Evolutionary conservation across 2,888 invertebrate genomes (phyloP).

Genomic region (Eupithecia tripunctaria): DNA sequence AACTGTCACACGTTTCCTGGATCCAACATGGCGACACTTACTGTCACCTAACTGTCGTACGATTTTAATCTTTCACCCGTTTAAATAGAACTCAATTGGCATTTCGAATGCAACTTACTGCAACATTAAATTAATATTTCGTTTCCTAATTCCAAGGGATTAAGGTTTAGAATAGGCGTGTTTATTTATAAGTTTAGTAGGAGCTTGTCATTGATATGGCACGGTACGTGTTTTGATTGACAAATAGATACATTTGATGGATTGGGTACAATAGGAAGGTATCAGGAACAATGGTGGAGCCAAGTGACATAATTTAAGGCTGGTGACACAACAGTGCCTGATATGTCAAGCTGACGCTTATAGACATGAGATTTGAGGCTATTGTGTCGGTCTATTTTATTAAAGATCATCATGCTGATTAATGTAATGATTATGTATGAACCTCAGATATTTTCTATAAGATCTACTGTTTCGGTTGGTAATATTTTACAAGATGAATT

Average conservation of each 20-base stretch:
- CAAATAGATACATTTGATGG: conserved; percentile 36
- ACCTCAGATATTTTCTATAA: not conserved
- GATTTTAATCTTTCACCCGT: conserved; percentile 54
- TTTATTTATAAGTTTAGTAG: conserved; percentile 29
- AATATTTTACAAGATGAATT: not conserved
- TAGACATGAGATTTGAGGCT: conserved; percentile 4
- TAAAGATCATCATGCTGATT: not conserved
- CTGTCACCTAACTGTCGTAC: conserved; percentile 48
- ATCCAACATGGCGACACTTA: conserved; percentile 63
- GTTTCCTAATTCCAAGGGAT: conserved; percentile 33
- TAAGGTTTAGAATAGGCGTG: conserved; percentile 36
- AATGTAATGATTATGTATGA: conserved; percentile 1
- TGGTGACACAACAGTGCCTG: conserved; percentile 23
- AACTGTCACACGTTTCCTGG: conserved; percentile 70
- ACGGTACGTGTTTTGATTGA: conserved; percentile 42
- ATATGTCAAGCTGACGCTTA: conserved; percentile 27
- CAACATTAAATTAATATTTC: conserved; percentile 30
- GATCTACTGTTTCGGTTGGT: not conserved
- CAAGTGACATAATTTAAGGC: conserved; percentile 38
- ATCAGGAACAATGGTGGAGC: conserved; percentile 20
- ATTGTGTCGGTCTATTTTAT: conserved; percentile 1
- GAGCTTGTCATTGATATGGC: conserved; percentile 32
- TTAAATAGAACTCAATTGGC: conserved; percentile 45
- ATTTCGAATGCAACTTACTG: conserved; percentile 48
- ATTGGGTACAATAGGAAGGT: conserved; percentile 41